phyloP scores from a whole-genome alignment of 1,140 invertebrate species.

The Coptotermes formosanus region DNA sequence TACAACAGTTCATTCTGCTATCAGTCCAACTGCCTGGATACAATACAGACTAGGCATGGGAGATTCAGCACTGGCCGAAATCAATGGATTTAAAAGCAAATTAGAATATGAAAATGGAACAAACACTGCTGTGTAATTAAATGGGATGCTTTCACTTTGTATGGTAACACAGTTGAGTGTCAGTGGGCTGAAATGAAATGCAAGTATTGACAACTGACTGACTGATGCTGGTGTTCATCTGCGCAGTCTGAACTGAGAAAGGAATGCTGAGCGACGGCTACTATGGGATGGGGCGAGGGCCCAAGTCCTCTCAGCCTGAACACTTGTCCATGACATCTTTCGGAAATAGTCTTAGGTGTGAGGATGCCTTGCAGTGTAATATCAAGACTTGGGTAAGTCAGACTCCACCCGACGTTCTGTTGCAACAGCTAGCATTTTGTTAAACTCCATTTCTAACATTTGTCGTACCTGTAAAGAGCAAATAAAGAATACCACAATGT shows the following conservation, averaged over 20 bases:
- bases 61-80: constrained; percentile 31
- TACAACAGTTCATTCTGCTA: constrained; percentile 6
- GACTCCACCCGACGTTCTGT: constrained; percentile 71
- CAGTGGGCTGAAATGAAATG: background rate
- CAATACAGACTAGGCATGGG: constrained; percentile 28
- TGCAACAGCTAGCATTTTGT: constrained; percentile 77
- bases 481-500: constrained; percentile 25
- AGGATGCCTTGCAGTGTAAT: constrained; percentile 38
- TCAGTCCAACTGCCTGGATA: constrained; percentile 20
- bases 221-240: constrained; percentile 8
- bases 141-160: background rate
- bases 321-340: constrained; percentile 8
- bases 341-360: constrained; percentile 29
- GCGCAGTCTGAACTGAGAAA: background rate
- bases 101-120: background rate
- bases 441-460: constrained; percentile 87
- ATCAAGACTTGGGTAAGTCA: constrained; percentile 58
- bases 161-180: background rate
- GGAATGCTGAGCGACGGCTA: background rate
- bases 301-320: constrained; percentile 5
- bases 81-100: constrained; percentile 17
- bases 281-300: background rate
- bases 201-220: background rate
- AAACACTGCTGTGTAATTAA: background rate
- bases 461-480: constrained; percentile 69